A percentile compares a stretch with the other conserved stretches of the same genome.
Evolutionary conservation across 2,797 vertebrate species (phyloP).

Genomic region (Eospalax fontanierii): DNA sequence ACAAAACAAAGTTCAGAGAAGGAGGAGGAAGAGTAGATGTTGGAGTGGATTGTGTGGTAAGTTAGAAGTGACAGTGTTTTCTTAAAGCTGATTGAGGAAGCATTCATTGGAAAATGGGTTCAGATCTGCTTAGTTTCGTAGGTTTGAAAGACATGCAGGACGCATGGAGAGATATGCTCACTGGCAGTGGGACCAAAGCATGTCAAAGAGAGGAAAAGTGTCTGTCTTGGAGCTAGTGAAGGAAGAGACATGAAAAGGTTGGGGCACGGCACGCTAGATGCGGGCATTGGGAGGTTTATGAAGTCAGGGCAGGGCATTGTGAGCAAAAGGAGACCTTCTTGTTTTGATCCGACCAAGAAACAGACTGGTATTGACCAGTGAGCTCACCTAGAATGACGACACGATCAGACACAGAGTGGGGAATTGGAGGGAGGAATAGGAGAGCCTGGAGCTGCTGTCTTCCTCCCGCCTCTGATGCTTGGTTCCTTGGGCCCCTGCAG

Average conservation of each 20-base stretch:
- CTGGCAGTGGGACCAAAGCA: not conserved
- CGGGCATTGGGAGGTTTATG: too few species aligned
- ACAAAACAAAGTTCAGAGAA: not conserved
- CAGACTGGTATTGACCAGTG: not conserved
- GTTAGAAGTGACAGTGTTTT: not conserved
- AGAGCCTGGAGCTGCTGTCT: not conserved
- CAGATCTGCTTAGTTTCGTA: not conserved
- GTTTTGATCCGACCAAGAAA: constrained; percentile 16
- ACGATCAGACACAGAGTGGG: not conserved
- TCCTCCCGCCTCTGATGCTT: not conserved
- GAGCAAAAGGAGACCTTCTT: not conserved
- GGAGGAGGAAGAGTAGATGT: not conserved
- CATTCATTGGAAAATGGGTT: not conserved
- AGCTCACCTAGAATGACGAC: not conserved
- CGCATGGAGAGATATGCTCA: not conserved
- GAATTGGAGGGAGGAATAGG: not conserved
- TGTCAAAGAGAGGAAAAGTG: not conserved
- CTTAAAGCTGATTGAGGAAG: not conserved
- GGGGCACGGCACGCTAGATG: too few species aligned
- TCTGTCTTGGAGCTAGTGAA: not conserved
- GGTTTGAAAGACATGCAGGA: not conserved
- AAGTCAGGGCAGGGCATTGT: too few species aligned
- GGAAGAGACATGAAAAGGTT: too few species aligned
- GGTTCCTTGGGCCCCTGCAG: not conserved
- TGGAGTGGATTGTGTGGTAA: not conserved